phyloP scores from a whole-genome alignment of 1,140 invertebrate genomes.

The Himalopsyche phryganea region DNA sequence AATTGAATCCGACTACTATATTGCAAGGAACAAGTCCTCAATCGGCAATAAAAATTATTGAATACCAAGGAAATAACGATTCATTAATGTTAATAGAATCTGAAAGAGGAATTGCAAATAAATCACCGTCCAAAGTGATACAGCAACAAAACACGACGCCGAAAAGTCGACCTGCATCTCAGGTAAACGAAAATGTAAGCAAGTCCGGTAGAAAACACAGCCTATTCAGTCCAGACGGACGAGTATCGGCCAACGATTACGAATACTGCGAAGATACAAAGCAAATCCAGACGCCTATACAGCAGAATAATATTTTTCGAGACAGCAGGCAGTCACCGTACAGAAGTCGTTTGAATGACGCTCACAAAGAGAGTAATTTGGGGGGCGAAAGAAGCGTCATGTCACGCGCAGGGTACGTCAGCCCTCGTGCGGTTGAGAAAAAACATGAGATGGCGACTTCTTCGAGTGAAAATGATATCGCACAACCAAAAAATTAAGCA shows the following conservation, averaged over 20 bases:
- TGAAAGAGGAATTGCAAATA: neutral
- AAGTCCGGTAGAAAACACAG: slow-evolving; percentile 17
- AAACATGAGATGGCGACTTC: too few relatives aligned
- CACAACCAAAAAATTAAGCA: too few relatives aligned
- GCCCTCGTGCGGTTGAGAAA: too few relatives aligned
- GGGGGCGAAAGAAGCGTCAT: too few relatives aligned
- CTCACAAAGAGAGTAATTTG: slow-evolving; percentile 13
- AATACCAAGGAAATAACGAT: too few relatives aligned
- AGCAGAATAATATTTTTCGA: slow-evolving; percentile 29
- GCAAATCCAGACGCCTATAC: slow-evolving; percentile 30
- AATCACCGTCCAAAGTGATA: neutral
- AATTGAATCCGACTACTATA: too few relatives aligned
- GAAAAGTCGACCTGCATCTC: slow-evolving; percentile 14
- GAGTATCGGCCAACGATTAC: slow-evolving; percentile 22
- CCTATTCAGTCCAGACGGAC: slow-evolving; percentile 26
- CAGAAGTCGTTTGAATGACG: slow-evolving; percentile 19
- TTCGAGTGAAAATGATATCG: too few relatives aligned
- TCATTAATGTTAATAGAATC: neutral
- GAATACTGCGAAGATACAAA: slow-evolving; percentile 34
- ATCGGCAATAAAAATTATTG: too few relatives aligned
- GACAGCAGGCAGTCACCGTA: slow-evolving; percentile 30
- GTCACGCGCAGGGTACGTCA: too few relatives aligned
- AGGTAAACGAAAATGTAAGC: slow-evolving; percentile 6
- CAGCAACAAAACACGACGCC: neutral
- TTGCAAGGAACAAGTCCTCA: too few relatives aligned